phyloP scores from a whole-genome alignment of 2,113 vertebrate species.

The Raja brachyura region DNA sequence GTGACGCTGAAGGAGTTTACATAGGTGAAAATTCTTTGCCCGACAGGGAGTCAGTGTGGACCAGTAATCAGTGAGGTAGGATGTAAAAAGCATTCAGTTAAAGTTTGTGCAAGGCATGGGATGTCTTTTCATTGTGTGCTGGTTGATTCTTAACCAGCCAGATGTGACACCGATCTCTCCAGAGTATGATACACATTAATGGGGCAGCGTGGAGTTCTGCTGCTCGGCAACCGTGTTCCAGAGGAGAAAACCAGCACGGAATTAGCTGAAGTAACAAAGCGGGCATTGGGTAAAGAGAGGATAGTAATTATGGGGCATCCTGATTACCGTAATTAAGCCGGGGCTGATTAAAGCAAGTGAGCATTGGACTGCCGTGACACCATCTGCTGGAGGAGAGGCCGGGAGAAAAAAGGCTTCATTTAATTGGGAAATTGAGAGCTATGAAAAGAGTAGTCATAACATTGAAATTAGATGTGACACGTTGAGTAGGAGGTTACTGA shows the following conservation, averaged over 20 bases:
- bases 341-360: background rate
- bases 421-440: slow-evolving; percentile 19
- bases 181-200: background rate
- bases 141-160: background rate
- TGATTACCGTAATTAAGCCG: slow-evolving; percentile 21
- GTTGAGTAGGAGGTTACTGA: background rate
- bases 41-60: background rate
- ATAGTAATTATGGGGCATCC: background rate
- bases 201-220: background rate
- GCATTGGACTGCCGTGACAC: background rate
- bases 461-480: background rate
- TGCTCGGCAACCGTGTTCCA: background rate
- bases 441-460: background rate
- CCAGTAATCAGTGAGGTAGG: background rate
- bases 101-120: background rate
- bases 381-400: slow-evolving; percentile 3
- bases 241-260: background rate
- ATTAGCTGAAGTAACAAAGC: background rate
- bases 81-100: background rate
- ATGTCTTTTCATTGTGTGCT: background rate
- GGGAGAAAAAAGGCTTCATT: background rate
- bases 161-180: background rate
- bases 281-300: background rate
- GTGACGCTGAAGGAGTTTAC: background rate
- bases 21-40: background rate